A percentile compares a stretch with the other conserved stretches of the same genome.
These are phyloP conservation scores for Pheosia gnoma DNA, from an alignment of 2,888 invertebrate species.

Conservation along the genomic window DNA sequence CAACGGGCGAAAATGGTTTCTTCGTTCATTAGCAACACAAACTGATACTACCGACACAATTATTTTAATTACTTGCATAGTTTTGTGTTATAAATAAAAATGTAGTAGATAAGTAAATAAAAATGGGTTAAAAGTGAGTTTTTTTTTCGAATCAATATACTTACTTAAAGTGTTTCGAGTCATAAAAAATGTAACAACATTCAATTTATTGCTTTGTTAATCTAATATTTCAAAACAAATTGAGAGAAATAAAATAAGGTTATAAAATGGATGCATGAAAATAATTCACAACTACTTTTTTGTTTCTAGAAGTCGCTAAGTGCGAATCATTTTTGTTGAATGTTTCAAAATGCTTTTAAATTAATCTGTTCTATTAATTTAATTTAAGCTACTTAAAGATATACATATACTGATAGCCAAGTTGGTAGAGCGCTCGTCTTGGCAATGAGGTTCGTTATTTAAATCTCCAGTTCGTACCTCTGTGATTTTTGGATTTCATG, in stretches of 20 bases:
- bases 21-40: neutral
- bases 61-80: neutral
- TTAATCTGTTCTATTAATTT: too few relatives aligned
- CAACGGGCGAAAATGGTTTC: neutral
- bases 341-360: too few relatives aligned
- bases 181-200: neutral
- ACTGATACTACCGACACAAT: neutral
- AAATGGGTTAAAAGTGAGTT: conserved; percentile 1
- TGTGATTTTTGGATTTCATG: too few relatives aligned
- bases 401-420: too few relatives aligned
- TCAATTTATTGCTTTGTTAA: neutral
- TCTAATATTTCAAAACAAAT: neutral
- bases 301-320: too few relatives aligned
- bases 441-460: too few relatives aligned
- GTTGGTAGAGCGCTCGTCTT: too few relatives aligned
- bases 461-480: too few relatives aligned
- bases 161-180: neutral
- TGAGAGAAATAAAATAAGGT: neutral
- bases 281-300: too few relatives aligned
- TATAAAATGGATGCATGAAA: neutral
- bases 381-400: too few relatives aligned
- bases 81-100: neutral
- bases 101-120: neutral
- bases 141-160: neutral
- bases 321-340: too few relatives aligned